Evolutionary conservation across 2,113 vertebrate species (phyloP), one percentile per base, ranked within the genome.

Genomic region (Vombatus ursinus): DNA sequence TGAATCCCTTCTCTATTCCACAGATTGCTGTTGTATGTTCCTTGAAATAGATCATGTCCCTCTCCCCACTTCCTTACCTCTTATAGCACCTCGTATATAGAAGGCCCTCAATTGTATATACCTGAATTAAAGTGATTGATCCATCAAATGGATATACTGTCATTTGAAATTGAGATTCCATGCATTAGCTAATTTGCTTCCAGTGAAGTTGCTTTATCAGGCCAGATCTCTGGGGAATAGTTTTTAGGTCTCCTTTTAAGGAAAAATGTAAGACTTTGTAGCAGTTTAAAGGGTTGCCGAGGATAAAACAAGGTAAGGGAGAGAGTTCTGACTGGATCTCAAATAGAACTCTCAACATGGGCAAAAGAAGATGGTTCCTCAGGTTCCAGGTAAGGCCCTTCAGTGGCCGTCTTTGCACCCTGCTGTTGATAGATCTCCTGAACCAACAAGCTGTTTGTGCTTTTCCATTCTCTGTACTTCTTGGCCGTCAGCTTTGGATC

Each of bases 381-480:
- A 94, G 97, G 95, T 50, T 97, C 97, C 91, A 96, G 93, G 0
- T 96, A 97, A 0, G 98, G 98, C 95, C 96, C 95, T 9, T 98
- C 97, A 0, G 97, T 91, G 10, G 19, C 94, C 77, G 97, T 96
- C 91, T 98, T 97, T 3, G 31, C 28, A 90, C 96, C 96, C 52
- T 97, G 96, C 50, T 98, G 98, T 16, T 98, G 98, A 95, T 99
- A 98, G 93, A 99, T 99, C 50, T 99, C 99, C 96, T 99, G 99
- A 95, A 99, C 96, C 96, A 99, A 96, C 92, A 99, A 96, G 3
- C 98, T 98, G 51, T 99, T 99, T 95, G 98, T 98, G 94, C 99
- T 99, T 96, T 99, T 99, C 99, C 99, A 99, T 90, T 99, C 98
- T 97, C 98, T 99, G 97, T 99, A 99, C 95, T 98, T 99, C 96